phyloP scores from a whole-genome alignment of 2,888 invertebrate species.

The Cryptocephalus primarius region DNA sequence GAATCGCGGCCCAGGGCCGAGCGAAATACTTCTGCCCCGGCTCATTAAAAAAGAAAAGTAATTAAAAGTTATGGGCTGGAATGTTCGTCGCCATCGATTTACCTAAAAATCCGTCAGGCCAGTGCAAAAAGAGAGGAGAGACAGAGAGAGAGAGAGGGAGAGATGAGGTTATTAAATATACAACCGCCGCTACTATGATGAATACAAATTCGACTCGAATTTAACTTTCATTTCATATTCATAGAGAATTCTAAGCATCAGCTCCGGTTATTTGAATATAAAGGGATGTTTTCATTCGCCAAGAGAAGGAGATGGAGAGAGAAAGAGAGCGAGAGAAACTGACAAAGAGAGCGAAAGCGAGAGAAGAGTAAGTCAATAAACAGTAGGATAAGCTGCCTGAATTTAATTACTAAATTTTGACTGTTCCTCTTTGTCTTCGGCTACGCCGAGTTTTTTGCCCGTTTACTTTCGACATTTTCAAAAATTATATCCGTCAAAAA shows the following conservation, averaged over 20 bases:
- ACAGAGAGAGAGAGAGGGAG: conserved; percentile 3
- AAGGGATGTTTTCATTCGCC: conserved; percentile 21
- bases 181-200: conserved; percentile 22
- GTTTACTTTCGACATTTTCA: no score
- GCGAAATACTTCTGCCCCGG: neutral
- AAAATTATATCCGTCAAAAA: no score
- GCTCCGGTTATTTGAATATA: conserved; percentile 25
- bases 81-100: conserved; percentile 13
- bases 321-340: conserved; percentile 2
- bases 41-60: conserved; percentile 19
- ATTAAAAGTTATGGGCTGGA: conserved; percentile 18
- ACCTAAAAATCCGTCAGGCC: conserved; percentile 15
- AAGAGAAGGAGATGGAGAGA: neutral
- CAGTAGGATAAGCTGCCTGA: conserved; percentile 9
- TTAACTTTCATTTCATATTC: conserved; percentile 27
- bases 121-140: conserved; percentile 5
- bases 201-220: conserved; percentile 25
- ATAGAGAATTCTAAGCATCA: conserved; percentile 25
- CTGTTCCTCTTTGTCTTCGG: neutral
- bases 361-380: conserved; percentile 11
- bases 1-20: neutral
- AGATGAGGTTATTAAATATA: conserved; percentile 22
- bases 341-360: neutral
- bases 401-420: conserved; percentile 11
- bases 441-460: no score